Conservation (phyloP, 2,888 invertebrate genomes). For the Catocala fraxini region DNA sequence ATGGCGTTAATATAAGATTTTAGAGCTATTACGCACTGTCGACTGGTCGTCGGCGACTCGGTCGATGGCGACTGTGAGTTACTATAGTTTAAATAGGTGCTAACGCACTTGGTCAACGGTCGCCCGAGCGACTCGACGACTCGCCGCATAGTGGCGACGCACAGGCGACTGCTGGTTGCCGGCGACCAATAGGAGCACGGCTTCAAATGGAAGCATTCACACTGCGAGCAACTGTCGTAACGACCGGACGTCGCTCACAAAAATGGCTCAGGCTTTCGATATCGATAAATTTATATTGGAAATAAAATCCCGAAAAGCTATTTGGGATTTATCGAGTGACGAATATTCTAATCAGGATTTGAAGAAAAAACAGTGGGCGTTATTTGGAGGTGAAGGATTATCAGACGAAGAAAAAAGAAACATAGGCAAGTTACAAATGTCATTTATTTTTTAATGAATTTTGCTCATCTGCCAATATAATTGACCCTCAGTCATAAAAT, state of each 20-base stretch:
- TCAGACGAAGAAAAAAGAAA: slow-evolving; percentile 22
- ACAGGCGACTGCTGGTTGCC: slow-evolving; percentile 32
- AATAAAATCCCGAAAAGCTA: slow-evolving; percentile 13
- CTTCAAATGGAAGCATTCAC: slow-evolving; percentile 4
- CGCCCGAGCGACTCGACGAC: too few species aligned
- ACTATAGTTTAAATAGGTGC: too few species aligned
- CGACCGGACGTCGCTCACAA: slow-evolving; percentile 29
- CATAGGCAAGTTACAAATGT: slow-evolving; percentile 13
- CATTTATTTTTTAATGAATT: slow-evolving; percentile 24
- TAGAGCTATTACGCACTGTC: too few species aligned
- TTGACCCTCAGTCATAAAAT: slow-evolving; percentile 28
- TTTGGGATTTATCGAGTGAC: slow-evolving; percentile 15
- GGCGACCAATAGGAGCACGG: slow-evolving; percentile 36
- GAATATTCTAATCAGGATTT: slow-evolving; percentile 23
- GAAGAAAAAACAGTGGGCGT: slow-evolving; percentile 20
- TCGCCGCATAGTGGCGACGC: slow-evolving; percentile 12
- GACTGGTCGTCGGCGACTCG: too few species aligned
- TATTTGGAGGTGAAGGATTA: slow-evolving; percentile 19
- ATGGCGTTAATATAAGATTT: too few species aligned
- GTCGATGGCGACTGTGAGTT: too few species aligned
- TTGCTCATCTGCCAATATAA: slow-evolving; percentile 27
- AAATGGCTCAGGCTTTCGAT: slow-evolving; percentile 12
- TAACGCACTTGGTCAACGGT: too few species aligned
- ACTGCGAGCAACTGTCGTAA: slow-evolving; percentile 34
- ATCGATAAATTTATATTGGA: slow-evolving; percentile 14